phyloP scores from a whole-genome alignment of 2,888 invertebrate species.

The Deilephila porcellus region DNA sequence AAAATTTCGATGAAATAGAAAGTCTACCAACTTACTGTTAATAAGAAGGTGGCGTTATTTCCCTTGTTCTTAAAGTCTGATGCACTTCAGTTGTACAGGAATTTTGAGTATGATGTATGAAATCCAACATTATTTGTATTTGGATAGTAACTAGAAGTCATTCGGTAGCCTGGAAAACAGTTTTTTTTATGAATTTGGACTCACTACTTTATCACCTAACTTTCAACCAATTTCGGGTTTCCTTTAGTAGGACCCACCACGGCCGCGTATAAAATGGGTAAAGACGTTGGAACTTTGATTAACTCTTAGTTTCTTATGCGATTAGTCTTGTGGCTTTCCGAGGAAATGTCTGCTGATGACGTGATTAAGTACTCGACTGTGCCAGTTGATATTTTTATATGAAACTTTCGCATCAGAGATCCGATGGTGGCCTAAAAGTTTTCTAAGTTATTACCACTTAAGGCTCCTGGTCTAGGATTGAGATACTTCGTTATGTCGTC shows the following conservation, averaged over 20 bases:
- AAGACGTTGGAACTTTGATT: constrained; percentile 62
- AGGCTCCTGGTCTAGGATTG: background rate
- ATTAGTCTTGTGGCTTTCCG: constrained; percentile 29
- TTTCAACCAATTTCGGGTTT: background rate
- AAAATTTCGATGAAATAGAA: too few species aligned
- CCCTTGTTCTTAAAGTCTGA: too few species aligned
- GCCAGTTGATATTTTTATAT: constrained; percentile 23
- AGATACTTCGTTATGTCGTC: background rate
- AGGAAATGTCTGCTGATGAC: constrained; percentile 30
- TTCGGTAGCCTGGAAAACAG: too few species aligned
- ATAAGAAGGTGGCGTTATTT: too few species aligned
- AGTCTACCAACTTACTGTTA: too few species aligned
- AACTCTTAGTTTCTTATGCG: constrained; percentile 49
- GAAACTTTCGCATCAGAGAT: constrained; percentile 7
- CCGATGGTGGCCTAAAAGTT: constrained; percentile 6
- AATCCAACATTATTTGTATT: too few species aligned
- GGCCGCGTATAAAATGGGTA: constrained; percentile 48
- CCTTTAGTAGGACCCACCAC: background rate
- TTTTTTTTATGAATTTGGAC: too few species aligned
- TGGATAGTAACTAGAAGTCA: too few species aligned
- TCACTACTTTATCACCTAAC: background rate
- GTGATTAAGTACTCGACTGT: constrained; percentile 25
- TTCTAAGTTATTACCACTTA: constrained; percentile 3
- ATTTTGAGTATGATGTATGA: too few species aligned
- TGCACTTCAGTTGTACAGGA: too few species aligned